Conservation (phyloP, 2,113 vertebrate genomes). For the Tapirus terrestris region DNA sequence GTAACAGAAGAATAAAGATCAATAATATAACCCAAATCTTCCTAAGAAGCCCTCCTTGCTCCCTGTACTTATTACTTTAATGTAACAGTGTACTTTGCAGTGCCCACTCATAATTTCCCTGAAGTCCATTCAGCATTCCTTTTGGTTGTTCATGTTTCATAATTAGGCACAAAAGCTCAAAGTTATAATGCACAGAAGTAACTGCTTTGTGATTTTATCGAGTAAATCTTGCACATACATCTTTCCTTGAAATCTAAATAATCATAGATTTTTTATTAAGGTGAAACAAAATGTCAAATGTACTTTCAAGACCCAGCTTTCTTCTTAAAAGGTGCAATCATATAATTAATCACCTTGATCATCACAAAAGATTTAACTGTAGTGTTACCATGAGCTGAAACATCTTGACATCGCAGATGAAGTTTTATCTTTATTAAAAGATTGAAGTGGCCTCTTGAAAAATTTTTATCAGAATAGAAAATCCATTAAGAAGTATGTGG, state of each 20-base stretch:
- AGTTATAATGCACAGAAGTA: neutral
- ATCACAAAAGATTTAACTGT: neutral
- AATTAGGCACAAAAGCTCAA: neutral
- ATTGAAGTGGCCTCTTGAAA: conserved; percentile 1
- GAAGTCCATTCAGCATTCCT: neutral
- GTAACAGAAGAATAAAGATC: neutral
- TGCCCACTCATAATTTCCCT: neutral
- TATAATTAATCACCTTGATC: neutral
- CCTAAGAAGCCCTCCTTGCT: neutral
- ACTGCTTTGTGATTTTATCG: neutral
- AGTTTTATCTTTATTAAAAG: neutral
- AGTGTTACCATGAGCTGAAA: neutral
- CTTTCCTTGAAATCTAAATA: neutral
- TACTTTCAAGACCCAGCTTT: neutral
- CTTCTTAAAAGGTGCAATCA: neutral
- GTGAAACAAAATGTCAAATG: conserved; percentile 19
- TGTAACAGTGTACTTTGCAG: neutral
- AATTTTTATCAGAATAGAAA: neutral
- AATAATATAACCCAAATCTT: neutral
- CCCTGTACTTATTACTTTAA: neutral
- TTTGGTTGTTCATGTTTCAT: neutral
- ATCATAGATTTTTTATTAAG: neutral
- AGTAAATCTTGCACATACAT: neutral
- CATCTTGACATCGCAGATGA: neutral
- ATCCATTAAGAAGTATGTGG: neutral